These are phyloP conservation scores for Zaprionus gabonicus DNA, from an alignment of 1,140 invertebrate species.

Conservation along the genomic window DNA sequence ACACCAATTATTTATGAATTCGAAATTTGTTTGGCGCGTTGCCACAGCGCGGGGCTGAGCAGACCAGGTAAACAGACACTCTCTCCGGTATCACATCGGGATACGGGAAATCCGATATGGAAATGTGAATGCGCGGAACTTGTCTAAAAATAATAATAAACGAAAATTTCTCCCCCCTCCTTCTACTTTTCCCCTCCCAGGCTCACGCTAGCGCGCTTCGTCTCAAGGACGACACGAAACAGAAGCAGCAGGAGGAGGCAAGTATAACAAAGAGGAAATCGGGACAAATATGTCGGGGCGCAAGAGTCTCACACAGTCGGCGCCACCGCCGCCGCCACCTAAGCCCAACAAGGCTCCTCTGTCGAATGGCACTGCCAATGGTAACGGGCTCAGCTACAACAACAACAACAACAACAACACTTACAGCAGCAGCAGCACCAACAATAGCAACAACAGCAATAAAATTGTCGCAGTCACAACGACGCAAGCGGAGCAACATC, in stretches of 20 bases:
- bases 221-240: slow-evolving; percentile 38
- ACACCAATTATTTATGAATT: slow-evolving; percentile 82
- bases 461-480: slow-evolving; percentile 67
- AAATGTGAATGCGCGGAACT: slow-evolving; percentile 38
- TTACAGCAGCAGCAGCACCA: slow-evolving; percentile 42
- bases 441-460: slow-evolving; percentile 47
- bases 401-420: slow-evolving; percentile 42
- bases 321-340: slow-evolving; percentile 83
- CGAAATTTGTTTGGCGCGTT: slow-evolving; percentile 77
- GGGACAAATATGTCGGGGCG: slow-evolving; percentile 75
- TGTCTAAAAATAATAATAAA: slow-evolving; percentile 15
- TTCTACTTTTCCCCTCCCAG: background rate
- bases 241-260: background rate
- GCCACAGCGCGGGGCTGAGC: slow-evolving; percentile 47
- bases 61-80: slow-evolving; percentile 33
- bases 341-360: slow-evolving; percentile 74
- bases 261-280: slow-evolving; percentile 26
- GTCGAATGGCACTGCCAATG: slow-evolving; percentile 52
- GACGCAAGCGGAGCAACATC: slow-evolving; percentile 17
- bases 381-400: slow-evolving; percentile 18
- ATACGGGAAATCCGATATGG: slow-evolving; percentile 36
- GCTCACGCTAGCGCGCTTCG: slow-evolving; percentile 25
- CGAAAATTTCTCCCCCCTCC: background rate
- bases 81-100: background rate
- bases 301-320: slow-evolving; percentile 82